Base-by-base conservation (phyloP, 2,888 invertebrate genomes). In the Apoda limacodes region DNA sequence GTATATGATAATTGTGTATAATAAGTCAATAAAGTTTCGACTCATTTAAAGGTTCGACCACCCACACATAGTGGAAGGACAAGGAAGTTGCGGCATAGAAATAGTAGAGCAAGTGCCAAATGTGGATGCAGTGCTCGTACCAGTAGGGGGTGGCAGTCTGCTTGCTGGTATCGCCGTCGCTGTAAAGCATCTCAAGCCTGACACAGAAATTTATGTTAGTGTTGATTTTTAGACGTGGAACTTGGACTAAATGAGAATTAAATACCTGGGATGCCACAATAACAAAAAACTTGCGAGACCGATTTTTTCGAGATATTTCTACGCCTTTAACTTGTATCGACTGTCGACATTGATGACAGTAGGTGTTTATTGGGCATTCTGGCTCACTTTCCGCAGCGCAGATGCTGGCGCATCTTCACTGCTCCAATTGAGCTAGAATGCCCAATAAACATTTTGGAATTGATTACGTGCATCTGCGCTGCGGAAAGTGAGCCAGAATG, bases 11-110 rank as follows among this genome's bases (percentile, higher is more conserved):
- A n/a, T n/a, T n/a, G n/a, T n/a, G n/a, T n/a, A n/a, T n/a, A n/a
- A n/a, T n/a, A n/a, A n/a, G n/a, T n/a, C n/a, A n/a, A n/a, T n/a
- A n/a, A n/a, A n/a, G n/a, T n/a, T n/a, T n/a, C n/a, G n/a, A n/a
- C 10, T 22, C 19, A 9, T 27, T 22, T 40, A 9, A 61, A 93
- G 93, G 2, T 97, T 89, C 55, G 97, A 98, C 65, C 94, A 97
- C 62, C 95, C 96, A 0, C 85, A 95, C 54, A 89, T 97, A 23
- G 87, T 98, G 70, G 94, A 95, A 28, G 97, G 97, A 0, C 95
- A 96, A 66, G 97, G 97, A 2, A 93, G 96, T 0, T 83, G 93
- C 53, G 97, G 94, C n/a, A 72, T 97, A 46, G 97, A 98, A 69
- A 92, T 97, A 29, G 65, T 94, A 12, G 95, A 97, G 50, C 93